Base-by-base conservation (phyloP, 2,113 vertebrate genomes). In the Tamias sibiricus region DNA sequence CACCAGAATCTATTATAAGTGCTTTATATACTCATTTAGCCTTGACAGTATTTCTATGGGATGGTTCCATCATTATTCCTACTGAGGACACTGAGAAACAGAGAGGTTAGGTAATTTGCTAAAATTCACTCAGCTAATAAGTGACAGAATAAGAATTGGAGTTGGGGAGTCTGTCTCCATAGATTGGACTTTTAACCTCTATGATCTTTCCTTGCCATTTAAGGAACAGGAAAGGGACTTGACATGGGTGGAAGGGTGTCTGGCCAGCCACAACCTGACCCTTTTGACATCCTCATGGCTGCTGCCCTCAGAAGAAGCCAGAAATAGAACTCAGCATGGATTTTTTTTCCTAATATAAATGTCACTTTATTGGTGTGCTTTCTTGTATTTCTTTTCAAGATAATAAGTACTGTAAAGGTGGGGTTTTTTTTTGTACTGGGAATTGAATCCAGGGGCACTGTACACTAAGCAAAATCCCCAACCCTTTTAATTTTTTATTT, bases 61-160 rank as follows among this genome's bases (percentile, higher is more conserved):
- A 87, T 68, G 62, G n/a, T 17, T 42, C n/a, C 66, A 82, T 94
- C 64, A 22, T 91, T 87, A 83, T 62, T 91, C 1, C 32, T 35
- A 94, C 49, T 93, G 62, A 92, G 37, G 37, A 85, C 32, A 69
- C 6, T 47, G 76, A 90, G 75, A 52, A n/a, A 80, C 64, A 94
- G 52, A 87, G 44, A 66, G 22, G 47, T 74, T 52, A 83, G n/a
- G n/a, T 62, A 87, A 86, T 94, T 94, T 54, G 30, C 54, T 77
- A 71, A 71, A 96, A 90, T 6, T 76, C 54, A 49, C 40, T 72
- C 24, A 62, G 40, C 62, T 66, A 42, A 30, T 57, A 95, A 69
- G 52, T n/a, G 32, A 7, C 30, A 85, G 42, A 91, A 57, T 59
- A 82, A 37, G 16, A 22, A 32, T 84, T 59, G 94, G 71, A 92